Evolutionary conservation across 2,113 vertebrate species (phyloP).

Genomic region (Setophaga kirtlandii): DNA sequence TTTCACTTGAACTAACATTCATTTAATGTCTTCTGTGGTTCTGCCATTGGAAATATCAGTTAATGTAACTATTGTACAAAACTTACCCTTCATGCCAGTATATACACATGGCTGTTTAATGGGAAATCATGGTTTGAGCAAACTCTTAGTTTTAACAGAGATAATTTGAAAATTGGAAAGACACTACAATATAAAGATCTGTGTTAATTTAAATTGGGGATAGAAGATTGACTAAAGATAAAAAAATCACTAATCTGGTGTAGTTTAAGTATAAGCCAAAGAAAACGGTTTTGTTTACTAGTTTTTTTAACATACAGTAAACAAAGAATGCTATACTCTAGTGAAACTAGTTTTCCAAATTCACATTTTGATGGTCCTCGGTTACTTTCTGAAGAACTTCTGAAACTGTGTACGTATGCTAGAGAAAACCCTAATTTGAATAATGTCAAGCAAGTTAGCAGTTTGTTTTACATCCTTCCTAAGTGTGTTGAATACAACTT

Average conservation of each 20-base stretch:
- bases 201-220: slow-evolving; percentile 50
- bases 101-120: slow-evolving; percentile 18
- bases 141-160: slow-evolving; percentile 65
- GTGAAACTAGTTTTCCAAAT: slow-evolving; percentile 19
- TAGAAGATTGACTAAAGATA: slow-evolving; percentile 52
- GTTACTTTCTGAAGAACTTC: slow-evolving; percentile 25
- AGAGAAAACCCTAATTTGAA: background rate
- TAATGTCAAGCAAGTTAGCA: background rate
- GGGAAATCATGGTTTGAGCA: slow-evolving; percentile 33
- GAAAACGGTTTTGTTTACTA: slow-evolving; percentile 79
- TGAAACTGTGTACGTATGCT: background rate
- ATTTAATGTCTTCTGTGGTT: slow-evolving; percentile 51
- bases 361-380: slow-evolving; percentile 13
- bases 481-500: background rate
- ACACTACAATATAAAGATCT: background rate
- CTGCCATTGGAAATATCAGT: slow-evolving; percentile 51
- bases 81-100: slow-evolving; percentile 26
- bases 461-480: background rate
- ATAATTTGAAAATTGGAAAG: slow-evolving; percentile 34
- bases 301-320: slow-evolving; percentile 29
- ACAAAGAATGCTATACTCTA: slow-evolving; percentile 15
- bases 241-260: slow-evolving; percentile 65
- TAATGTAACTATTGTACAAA: slow-evolving; percentile 57
- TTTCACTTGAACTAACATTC: slow-evolving; percentile 7
- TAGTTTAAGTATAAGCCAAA: slow-evolving; percentile 88